Evolutionary conservation across 2,113 vertebrate species (phyloP).

Genomic region (Gadus chalcogrammus): DNA sequence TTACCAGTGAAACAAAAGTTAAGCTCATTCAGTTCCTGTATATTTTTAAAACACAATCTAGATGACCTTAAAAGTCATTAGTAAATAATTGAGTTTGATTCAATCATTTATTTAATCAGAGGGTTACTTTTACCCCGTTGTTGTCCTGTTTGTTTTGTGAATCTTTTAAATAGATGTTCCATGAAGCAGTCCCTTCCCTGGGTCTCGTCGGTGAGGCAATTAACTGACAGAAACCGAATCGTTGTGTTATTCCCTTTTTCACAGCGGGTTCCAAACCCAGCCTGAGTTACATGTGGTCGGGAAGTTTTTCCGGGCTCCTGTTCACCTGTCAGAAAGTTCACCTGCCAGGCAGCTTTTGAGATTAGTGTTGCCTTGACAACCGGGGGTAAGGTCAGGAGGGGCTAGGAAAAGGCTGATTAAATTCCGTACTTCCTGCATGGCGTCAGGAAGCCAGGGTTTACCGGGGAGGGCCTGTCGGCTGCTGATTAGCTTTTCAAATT

Average conservation of each 20-base stretch:
- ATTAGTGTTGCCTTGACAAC: constrained; percentile 71
- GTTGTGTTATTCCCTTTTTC: constrained; percentile 4
- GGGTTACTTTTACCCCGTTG: neutral
- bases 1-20: neutral
- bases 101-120: constrained; percentile 19
- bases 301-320: constrained; percentile 46
- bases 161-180: constrained; percentile 22
- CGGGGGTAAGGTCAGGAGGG: constrained; percentile 54
- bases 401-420: constrained; percentile 67
- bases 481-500: constrained; percentile 64
- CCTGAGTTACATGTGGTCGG: constrained; percentile 13
- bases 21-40: neutral
- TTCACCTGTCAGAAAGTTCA: constrained; percentile 41
- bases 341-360: constrained; percentile 62
- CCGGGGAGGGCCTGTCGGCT: constrained; percentile 58
- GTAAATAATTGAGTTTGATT: neutral
- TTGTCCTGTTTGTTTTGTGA: constrained; percentile 6
- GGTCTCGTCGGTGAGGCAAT: neutral
- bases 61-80: constrained; percentile 22
- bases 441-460: constrained; percentile 64
- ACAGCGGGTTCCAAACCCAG: neutral
- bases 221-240: constrained; percentile 9
- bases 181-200: neutral
- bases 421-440: constrained; percentile 65
- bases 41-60: neutral